Evolutionary conservation across 2,113 vertebrate species (phyloP), one percentile per base, ranked within the genome.

Genomic region (Mormyrus iriodes): DNA sequence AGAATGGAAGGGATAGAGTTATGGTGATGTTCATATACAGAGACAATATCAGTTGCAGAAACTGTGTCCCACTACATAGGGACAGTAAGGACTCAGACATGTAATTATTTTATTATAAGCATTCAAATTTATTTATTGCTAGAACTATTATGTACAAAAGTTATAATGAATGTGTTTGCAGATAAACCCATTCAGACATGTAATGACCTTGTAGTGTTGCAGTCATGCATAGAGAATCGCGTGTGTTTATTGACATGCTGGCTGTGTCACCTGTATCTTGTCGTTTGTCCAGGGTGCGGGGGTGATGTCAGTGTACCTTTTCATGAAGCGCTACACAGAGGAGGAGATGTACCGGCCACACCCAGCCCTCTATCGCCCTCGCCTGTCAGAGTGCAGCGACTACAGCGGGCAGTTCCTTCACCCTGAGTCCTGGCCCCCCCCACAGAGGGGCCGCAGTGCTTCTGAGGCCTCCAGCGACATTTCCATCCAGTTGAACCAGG

Each of bases 291-390:
- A 98, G 97, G 97, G 97, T 0, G 97, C 97, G 0, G 97, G 97
- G 1, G 97, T 98, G 89, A 97, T 98, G 97, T 98, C 97, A 0
- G 97, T 98, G 90, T 98, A 98, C 94, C 95, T 98, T 84, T 98
- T 98, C 94, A 98, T 97, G 95, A 98, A 98, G 90, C 97, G 97
- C 51, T 98, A 98, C 0, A 96, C 97, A 0, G 97, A 97, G 92
- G 97, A 98, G 88, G 97, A 98, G 94, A 96, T 97, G 93, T 98
- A 97, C 93, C 93, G 97, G 17, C 97, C 97, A 0, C 97, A 98
- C 88, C 97, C 97, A 0, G 95, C 97, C 7, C 96, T 98, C 93
- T 98, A 98, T 92, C 97, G 97, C 65, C 97, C 97, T 17, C 96
- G 97, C 31, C 96, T 98, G 95, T 98, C 97, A 86, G 96, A 98